Conservation (phyloP, 2,888 invertebrate species). For the Crossocerus cetratus region DNA sequence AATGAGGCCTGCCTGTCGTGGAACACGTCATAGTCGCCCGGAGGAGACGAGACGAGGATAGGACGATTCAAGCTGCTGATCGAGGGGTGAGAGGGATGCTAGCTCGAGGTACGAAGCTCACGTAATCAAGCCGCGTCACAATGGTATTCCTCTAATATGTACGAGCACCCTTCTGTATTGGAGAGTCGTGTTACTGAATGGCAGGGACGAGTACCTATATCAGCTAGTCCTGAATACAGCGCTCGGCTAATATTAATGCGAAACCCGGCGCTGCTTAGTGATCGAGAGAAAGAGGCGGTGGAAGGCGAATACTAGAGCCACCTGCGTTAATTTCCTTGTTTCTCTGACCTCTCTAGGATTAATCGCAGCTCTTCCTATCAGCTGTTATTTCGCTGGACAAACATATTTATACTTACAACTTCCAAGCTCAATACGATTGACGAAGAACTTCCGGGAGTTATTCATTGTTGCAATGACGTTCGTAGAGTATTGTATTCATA, state of each 20-base stretch:
- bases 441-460: too few relatives aligned
- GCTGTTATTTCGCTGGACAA: too few relatives aligned
- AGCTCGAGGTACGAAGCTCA: constrained; percentile 33
- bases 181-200: constrained; percentile 47
- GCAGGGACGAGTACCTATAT: constrained; percentile 37
- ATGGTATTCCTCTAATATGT: constrained; percentile 56
- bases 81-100: constrained; percentile 23
- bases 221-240: constrained; percentile 41
- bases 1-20: constrained; percentile 27
- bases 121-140: constrained; percentile 61
- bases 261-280: constrained; percentile 12
- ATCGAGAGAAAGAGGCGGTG: too few relatives aligned
- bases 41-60: constrained; percentile 22
- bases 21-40: constrained; percentile 31
- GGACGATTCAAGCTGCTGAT: constrained; percentile 7
- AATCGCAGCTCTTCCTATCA: too few relatives aligned
- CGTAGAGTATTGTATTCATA: too few relatives aligned
- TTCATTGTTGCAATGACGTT: too few relatives aligned
- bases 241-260: constrained; percentile 45
- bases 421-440: too few relatives aligned
- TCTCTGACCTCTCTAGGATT: too few relatives aligned
- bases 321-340: too few relatives aligned
- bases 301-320: too few relatives aligned
- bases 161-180: constrained; percentile 39
- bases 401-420: too few relatives aligned